Base-by-base conservation (phyloP, 2,113 vertebrate genomes). In the Echinops telfairi region DNA sequence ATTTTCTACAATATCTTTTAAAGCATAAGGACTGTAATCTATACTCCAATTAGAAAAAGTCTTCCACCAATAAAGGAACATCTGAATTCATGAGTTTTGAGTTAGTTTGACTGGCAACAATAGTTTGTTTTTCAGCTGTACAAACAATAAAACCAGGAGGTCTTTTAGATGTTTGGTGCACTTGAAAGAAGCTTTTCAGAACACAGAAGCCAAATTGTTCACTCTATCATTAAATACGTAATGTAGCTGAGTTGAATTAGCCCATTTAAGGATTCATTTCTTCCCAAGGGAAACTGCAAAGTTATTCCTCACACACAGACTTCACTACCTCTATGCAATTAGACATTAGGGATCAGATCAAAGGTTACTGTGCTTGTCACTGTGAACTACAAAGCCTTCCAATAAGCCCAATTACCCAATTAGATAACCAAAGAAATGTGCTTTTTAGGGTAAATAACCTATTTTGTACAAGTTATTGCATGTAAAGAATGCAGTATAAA, bases 71-170 rank as follows among this genome's bases (percentile, higher is more conserved):
- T 27, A 31, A 19, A 83, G 47, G 94, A 58, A 82, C 43, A 71
- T 29, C 40, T 93, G 62, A 2, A 87, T 91, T 89, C 84, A 91
- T 89, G 89, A 79, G 64, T 86, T 78, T 76, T 77, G 47, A 83
- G n/a, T 90, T 70, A 77, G 25, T 62, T 90, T 23, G 14, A 29
- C 23, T 92, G 64, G 38, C 64, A 85, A 25, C 64, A 93, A 93
- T 5, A 17, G 76, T 79, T 88, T 86, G 19, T 43, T 87, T 93
- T 95, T 91, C 85, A 93, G 89, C 88, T 94, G 94, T 86, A 93
- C 66, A 94, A 94, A 92, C 58, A 93, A 91, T 81, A 90, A 93
- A 93, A 78, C 57, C 78, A 89, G 53, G 75, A 80, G 17, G 20
- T 23, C 66, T 75, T 87, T 60, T 94, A 66, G 47, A 58, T 88